Evolutionary conservation across 2,888 invertebrate genomes (phyloP).

Genomic region (Stegana nigrithorax): DNA sequence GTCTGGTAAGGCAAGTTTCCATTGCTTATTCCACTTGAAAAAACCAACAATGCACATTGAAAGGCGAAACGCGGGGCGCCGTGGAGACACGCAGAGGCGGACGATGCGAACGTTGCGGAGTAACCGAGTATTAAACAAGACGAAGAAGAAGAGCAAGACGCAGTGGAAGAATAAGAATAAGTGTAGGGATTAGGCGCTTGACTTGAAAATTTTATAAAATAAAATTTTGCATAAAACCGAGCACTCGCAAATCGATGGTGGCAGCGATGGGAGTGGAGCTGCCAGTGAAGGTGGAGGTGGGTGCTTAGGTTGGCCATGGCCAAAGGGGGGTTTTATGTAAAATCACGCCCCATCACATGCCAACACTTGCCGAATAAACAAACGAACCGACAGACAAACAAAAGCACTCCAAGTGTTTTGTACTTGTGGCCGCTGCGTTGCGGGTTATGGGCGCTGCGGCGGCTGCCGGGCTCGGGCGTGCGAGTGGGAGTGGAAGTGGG

Average conservation of each 20-base stretch:
- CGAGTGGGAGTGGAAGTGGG: neutral
- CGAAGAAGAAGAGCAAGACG: conserved; percentile 20
- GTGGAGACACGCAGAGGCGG: neutral
- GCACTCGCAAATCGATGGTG: conserved; percentile 1
- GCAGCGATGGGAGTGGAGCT: conserved; percentile 41
- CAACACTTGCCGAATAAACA: neutral
- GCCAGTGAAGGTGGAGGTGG: conserved; percentile 25
- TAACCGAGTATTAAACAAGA: too few species aligned
- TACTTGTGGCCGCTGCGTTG: neutral
- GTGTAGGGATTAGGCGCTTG: conserved; percentile 61
- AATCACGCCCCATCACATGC: conserved; percentile 35
- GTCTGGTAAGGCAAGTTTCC: conserved; percentile 57
- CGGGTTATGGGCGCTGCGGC: neutral
- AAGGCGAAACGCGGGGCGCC: too few species aligned
- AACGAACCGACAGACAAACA: conserved; percentile 1
- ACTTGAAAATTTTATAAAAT: conserved; percentile 60
- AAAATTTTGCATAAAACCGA: conserved; percentile 55
- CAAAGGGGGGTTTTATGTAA: conserved; percentile 57
- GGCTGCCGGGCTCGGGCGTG: neutral
- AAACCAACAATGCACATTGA: neutral
- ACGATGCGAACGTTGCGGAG: too few species aligned
- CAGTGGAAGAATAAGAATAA: conserved; percentile 52
- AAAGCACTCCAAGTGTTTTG: conserved; percentile 4
- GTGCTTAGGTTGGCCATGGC: too few species aligned
- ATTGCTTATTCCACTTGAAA: conserved; percentile 35